These are phyloP conservation scores for Lophius piscatorius DNA, from an alignment of 2,113 vertebrate genomes.

Conservation along the genomic window DNA sequence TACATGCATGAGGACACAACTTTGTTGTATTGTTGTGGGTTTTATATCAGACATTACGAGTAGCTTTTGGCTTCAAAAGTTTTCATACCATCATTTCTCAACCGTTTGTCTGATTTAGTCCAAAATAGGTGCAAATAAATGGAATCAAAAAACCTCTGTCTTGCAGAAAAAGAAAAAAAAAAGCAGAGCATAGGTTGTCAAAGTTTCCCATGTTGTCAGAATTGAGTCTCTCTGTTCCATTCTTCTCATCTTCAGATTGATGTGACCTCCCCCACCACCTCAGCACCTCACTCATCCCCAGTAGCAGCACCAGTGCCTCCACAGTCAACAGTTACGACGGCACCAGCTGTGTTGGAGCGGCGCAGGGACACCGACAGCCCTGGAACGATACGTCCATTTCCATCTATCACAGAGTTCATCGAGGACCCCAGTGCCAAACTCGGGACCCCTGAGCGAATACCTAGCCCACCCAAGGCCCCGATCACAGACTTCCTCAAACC, in stretches of 20 bases:
- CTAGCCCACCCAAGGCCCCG: conserved; percentile 50
- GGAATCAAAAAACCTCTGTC: too few species aligned
- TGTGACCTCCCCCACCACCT: conserved; percentile 37
- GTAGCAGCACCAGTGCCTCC: conserved; percentile 18
- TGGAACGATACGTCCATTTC: conserved; percentile 64
- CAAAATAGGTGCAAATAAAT: too few species aligned
- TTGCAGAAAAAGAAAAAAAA: too few species aligned
- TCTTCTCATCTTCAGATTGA: conserved; percentile 53
- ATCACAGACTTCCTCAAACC: conserved; percentile 58
- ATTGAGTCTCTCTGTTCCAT: neutral
- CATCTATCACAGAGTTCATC: conserved; percentile 79
- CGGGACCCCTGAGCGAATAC: conserved; percentile 57
- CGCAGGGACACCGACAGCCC: conserved; percentile 70
- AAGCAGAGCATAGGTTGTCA: too few species aligned
- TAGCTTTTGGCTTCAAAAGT: too few species aligned
- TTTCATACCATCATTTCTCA: too few species aligned
- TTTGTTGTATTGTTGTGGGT: too few species aligned
- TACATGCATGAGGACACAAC: too few species aligned
- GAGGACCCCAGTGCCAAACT: conserved; percentile 75
- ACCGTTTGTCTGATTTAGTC: too few species aligned
- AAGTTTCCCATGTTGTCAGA: neutral
- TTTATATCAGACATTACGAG: too few species aligned
- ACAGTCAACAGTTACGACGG: conserved; percentile 1
- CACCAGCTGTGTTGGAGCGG: conserved; percentile 48
- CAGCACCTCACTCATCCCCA: conserved; percentile 31